phyloP scores from a whole-genome alignment of 2,113 vertebrate genomes.

The Todiramphus chloris region DNA sequence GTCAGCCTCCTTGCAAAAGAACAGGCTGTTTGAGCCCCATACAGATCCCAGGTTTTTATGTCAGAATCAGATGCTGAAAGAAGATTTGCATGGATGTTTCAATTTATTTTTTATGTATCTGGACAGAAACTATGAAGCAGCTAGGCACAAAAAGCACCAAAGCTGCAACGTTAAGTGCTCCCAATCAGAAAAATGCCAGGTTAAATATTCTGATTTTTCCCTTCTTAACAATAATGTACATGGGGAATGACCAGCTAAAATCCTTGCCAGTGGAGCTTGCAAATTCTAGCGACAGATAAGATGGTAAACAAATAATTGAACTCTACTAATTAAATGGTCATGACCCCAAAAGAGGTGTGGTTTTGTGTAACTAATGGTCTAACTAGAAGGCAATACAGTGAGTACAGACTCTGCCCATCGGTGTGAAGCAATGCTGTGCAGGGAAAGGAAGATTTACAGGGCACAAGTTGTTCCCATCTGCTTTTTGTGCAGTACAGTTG shows the following conservation, averaged over 20 bases:
- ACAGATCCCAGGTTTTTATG: background rate
- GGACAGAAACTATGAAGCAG: background rate
- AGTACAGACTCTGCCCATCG: rapidly evolving
- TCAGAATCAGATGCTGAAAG: conserved; percentile 3
- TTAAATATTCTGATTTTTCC: background rate
- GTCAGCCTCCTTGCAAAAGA: background rate
- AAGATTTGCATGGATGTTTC: background rate
- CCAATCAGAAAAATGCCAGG: background rate
- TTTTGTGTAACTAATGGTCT: background rate
- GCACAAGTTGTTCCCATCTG: background rate
- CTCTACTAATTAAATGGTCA: background rate
- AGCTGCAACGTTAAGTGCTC: background rate
- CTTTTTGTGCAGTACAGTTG: background rate
- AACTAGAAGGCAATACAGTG: background rate
- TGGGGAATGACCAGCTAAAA: background rate
- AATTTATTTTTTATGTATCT: conserved; percentile 1
- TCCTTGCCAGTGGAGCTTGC: background rate
- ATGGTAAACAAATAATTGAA: background rate
- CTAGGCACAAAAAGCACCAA: background rate
- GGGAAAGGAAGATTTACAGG: background rate
- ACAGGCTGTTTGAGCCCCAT: background rate
- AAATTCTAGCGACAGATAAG: background rate
- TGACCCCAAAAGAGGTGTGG: background rate
- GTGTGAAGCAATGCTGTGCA: background rate
- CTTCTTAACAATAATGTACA: background rate